These are phyloP conservation scores for Pygoscelis adeliae DNA, from an alignment of 2,113 vertebrate genomes.

Conservation along the genomic window DNA sequence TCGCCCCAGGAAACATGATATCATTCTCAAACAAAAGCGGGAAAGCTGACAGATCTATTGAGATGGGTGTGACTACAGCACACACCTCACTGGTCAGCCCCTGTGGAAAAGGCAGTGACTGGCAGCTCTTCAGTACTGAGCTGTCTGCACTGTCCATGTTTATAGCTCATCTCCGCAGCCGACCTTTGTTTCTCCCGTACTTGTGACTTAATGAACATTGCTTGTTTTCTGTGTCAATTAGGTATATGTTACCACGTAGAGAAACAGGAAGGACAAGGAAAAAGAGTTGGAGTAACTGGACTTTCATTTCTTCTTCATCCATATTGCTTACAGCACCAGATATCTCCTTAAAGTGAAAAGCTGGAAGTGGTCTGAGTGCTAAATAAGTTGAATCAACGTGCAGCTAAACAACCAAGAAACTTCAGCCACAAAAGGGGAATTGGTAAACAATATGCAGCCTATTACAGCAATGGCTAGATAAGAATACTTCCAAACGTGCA, in stretches of 20 bases:
- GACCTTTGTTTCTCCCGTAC: not conserved
- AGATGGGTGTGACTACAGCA: slow-evolving; percentile 77
- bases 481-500: not conserved
- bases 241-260: accelerated
- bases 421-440: not conserved
- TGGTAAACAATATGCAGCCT: not conserved
- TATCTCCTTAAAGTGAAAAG: not conserved
- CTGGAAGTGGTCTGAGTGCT: not conserved
- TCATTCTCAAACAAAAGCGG: slow-evolving; percentile 84
- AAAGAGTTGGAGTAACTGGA: not conserved
- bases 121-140: not conserved
- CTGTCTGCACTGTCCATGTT: not conserved
- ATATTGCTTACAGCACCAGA: not conserved
- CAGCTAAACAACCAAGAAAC: not conserved
- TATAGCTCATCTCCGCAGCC: not conserved
- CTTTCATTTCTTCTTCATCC: not conserved
- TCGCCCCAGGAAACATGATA: slow-evolving; percentile 84
- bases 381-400: not conserved
- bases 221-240: not conserved
- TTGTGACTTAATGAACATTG: not conserved
- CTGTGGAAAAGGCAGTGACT: slow-evolving; percentile 31
- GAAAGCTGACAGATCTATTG: slow-evolving; percentile 82
- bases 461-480: not conserved
- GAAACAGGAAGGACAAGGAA: not conserved
- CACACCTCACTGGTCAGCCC: slow-evolving; percentile 65